phyloP scores from a whole-genome alignment of 2,797 vertebrate species.

The Decapterus maruadsi region DNA sequence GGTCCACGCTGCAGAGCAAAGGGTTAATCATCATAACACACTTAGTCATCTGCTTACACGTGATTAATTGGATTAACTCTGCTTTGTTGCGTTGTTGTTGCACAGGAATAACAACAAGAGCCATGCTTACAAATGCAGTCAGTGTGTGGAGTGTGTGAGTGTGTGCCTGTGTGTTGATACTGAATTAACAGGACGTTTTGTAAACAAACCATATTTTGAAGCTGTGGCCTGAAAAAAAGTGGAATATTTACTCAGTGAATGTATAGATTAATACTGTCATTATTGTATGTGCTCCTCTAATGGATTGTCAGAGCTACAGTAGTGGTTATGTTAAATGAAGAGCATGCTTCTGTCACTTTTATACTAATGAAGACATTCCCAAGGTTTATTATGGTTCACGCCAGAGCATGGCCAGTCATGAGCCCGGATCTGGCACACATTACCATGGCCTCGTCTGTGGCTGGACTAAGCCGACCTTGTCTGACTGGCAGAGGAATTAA shows the following conservation, averaged over 20 bases:
- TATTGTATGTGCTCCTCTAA: background rate
- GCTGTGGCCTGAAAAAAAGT: too few relatives aligned
- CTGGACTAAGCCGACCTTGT: constrained; percentile 50
- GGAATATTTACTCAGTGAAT: too few relatives aligned
- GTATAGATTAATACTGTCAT: background rate
- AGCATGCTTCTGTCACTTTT: background rate
- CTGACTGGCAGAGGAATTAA: constrained; percentile 62
- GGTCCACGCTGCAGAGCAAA: background rate
- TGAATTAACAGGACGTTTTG: background rate
- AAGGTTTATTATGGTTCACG: background rate
- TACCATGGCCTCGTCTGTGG: constrained; percentile 22
- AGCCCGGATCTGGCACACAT: constrained; percentile 37
- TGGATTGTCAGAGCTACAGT: background rate
- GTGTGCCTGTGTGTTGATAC: too few relatives aligned
- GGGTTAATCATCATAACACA: constrained; percentile 39
- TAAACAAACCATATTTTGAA: too few relatives aligned
- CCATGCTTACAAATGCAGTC: background rate
- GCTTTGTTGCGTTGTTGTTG: constrained; percentile 30
- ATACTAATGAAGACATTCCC: background rate
- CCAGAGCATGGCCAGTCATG: background rate
- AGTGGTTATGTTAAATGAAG: background rate
- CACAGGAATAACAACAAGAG: constrained; percentile 9
- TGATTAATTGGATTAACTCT: constrained; percentile 69
- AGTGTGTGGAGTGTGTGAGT: background rate
- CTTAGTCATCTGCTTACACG: constrained; percentile 54